These are phyloP conservation scores for Pangasianodon hypophthalmus DNA, from an alignment of 2,113 vertebrate species.

Conservation along the genomic window DNA sequence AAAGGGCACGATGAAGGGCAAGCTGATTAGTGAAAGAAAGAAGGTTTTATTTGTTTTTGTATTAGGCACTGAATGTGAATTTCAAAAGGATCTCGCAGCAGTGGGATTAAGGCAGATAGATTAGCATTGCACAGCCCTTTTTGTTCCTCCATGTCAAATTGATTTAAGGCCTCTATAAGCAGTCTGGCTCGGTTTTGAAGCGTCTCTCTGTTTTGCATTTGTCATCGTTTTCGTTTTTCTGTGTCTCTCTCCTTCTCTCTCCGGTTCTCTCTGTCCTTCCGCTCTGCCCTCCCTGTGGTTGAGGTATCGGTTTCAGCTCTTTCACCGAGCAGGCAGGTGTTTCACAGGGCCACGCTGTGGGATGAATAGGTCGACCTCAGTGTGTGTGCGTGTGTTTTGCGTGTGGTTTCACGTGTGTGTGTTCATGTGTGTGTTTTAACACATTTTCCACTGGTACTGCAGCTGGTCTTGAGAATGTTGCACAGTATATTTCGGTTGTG, in stretches of 20 bases:
- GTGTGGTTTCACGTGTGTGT: neutral
- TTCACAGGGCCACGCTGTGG: neutral
- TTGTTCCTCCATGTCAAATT: conserved; percentile 67
- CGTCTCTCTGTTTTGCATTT: conserved; percentile 61
- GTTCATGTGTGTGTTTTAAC: neutral
- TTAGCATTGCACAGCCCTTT: conserved; percentile 71
- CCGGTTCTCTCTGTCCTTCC: conserved; percentile 55
- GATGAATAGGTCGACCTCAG: conserved; percentile 30
- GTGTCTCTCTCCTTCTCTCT: conserved; percentile 44
- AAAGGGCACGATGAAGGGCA: conserved; percentile 62
- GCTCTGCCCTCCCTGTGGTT: conserved; percentile 59
- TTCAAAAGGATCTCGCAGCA: conserved; percentile 71
- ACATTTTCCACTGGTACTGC: neutral
- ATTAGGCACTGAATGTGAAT: conserved; percentile 65
- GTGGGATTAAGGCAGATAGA: conserved; percentile 74
- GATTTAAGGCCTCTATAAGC: conserved; percentile 70
- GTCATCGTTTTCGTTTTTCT: conserved; percentile 49
- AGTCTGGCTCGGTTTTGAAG: conserved; percentile 54
- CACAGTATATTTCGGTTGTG: neutral
- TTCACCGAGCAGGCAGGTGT: conserved; percentile 41
- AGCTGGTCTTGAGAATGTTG: neutral
- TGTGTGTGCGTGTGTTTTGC: neutral
- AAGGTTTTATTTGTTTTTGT: conserved; percentile 65
- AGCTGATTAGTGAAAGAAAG: conserved; percentile 68
- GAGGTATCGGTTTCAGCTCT: conserved; percentile 65